Evolutionary conservation across 2,888 invertebrate species (phyloP).

Genomic region (Chirona hameri): DNA sequence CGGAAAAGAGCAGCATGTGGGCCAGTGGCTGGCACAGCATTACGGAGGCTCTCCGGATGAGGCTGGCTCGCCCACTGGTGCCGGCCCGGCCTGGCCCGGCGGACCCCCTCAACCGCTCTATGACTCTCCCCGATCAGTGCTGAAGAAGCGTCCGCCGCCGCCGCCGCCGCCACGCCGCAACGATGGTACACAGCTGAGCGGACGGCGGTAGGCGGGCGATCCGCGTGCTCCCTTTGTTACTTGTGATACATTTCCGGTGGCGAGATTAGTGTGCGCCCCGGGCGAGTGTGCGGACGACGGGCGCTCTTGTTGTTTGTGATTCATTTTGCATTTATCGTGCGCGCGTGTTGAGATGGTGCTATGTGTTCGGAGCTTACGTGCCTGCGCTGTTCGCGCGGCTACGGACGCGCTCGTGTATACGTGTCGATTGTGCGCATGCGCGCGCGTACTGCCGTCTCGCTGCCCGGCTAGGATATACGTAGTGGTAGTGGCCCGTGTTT

Average conservation of each 20-base stretch:
- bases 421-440: background rate
- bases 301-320: slow-evolving; percentile 7
- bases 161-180: slow-evolving; percentile 35
- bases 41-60: slow-evolving; percentile 76
- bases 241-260: slow-evolving; percentile 26
- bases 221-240: background rate
- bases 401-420: background rate
- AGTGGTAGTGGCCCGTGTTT: background rate
- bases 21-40: slow-evolving; percentile 85
- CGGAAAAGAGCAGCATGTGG: slow-evolving; percentile 77
- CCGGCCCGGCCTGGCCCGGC: background rate
- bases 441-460: background rate
- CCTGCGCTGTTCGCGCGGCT: background rate
- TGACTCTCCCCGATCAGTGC: slow-evolving; percentile 32
- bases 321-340: slow-evolving; percentile 23
- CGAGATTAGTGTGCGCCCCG: background rate
- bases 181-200: slow-evolving; percentile 31
- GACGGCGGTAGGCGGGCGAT: background rate
- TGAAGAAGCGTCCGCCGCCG: slow-evolving; percentile 32
- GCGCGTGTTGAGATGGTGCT: slow-evolving; percentile 9
- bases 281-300: background rate
- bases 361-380: slow-evolving; percentile 10
- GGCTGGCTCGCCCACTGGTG: slow-evolving; percentile 54
- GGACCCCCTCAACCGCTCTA: slow-evolving; percentile 31
- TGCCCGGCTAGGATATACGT: background rate